A percentile compares a stretch with the other conserved stretches of the same genome.
These are phyloP conservation scores for Xanthia icteritia DNA, from an alignment of 2,888 invertebrate species.

Conservation along the genomic window DNA sequence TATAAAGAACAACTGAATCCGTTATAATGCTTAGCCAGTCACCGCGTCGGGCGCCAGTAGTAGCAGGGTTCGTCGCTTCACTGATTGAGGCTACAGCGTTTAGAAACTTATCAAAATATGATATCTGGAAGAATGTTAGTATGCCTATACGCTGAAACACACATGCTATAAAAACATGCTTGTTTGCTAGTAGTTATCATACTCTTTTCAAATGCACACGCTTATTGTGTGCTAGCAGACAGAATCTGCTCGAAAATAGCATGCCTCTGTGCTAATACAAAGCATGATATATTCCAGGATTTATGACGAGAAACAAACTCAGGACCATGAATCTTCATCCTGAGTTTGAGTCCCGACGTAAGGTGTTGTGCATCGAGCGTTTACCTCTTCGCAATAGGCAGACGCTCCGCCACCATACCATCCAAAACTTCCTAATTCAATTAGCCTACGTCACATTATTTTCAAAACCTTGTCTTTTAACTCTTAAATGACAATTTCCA, in stretches of 20 bases:
- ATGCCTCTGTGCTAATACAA: not conserved
- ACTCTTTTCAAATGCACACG: too few relatives aligned
- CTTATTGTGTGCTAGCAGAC: not conserved
- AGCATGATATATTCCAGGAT: not conserved
- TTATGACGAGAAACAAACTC: not conserved
- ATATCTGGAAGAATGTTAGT: not conserved
- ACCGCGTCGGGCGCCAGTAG: not conserved
- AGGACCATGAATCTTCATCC: not conserved
- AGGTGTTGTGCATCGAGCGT: not conserved
- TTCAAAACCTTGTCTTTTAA: constrained; percentile 1
- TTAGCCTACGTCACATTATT: not conserved
- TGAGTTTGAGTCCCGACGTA: not conserved
- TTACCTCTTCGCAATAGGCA: not conserved
- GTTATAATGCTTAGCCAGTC: not conserved
- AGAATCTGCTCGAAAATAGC: not conserved
- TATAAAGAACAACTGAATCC: not conserved
- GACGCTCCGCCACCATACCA: too few relatives aligned
- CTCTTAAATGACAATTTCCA: constrained; percentile 4
- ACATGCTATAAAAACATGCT: not conserved
- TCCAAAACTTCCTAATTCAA: not conserved
- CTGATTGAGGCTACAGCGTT: not conserved
- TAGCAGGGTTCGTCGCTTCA: not conserved
- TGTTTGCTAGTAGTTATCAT: not conserved
- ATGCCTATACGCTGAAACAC: not conserved
- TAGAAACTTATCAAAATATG: not conserved